These are phyloP conservation scores for Cantharis flavilabris DNA, from an alignment of 2,888 invertebrate genomes.

Conservation along the genomic window DNA sequence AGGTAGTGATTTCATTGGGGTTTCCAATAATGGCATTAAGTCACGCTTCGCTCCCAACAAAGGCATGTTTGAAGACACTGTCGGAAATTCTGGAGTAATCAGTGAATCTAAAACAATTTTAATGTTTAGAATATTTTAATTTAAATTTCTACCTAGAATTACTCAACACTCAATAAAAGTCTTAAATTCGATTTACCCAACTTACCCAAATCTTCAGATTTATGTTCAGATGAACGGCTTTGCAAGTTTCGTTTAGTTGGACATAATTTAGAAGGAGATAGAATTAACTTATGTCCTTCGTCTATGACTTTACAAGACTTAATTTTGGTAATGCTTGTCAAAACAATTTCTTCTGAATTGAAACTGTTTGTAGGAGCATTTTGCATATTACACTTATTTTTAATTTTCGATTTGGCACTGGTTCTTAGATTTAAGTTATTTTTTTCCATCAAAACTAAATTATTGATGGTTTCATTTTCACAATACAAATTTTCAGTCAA, in stretches of 20 bases:
- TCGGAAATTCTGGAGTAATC: conserved; percentile 31
- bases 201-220: neutral
- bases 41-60: conserved; percentile 33
- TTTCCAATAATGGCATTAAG: conserved; percentile 42
- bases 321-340: conserved; percentile 34
- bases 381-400: conserved; percentile 43
- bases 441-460: neutral
- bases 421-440: conserved; percentile 31
- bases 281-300: conserved; percentile 34
- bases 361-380: conserved; percentile 29
- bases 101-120: neutral
- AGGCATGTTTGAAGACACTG: neutral
- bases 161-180: neutral
- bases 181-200: neutral
- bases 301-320: conserved; percentile 30
- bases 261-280: conserved; percentile 45
- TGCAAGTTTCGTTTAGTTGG: conserved; percentile 40
- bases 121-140: neutral
- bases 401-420: conserved; percentile 35
- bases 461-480: neutral
- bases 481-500: neutral
- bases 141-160: too few species aligned
- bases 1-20: conserved; percentile 38
- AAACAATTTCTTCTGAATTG: conserved; percentile 20
- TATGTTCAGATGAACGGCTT: neutral